Conservation (phyloP, 2,113 vertebrate species). For the Aramus guarauna region DNA sequence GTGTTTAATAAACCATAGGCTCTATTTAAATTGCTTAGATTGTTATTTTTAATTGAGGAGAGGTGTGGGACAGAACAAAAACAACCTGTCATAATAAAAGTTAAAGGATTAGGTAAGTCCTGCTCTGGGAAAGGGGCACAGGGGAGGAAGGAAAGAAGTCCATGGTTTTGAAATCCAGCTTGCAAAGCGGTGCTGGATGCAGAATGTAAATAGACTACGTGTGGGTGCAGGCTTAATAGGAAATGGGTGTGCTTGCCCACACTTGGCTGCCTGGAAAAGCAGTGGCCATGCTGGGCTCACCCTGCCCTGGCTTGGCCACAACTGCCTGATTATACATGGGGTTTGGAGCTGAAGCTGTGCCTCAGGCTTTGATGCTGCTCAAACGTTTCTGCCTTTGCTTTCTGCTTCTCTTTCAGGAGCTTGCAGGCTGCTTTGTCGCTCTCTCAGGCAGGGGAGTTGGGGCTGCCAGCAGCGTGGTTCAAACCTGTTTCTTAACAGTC, state of each 20-base stretch:
- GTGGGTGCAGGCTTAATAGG: constrained; percentile 34
- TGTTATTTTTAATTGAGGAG: background rate
- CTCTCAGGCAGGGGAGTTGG: background rate
- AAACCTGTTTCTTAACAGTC: background rate
- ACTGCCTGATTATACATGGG: background rate
- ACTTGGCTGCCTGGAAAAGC: constrained; percentile 13
- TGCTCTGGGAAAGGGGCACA: background rate
- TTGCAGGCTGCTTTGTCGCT: background rate
- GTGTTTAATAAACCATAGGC: constrained; percentile 3
- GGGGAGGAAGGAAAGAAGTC: background rate
- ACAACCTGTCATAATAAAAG: background rate
- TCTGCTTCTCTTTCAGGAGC: background rate
- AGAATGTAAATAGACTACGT: constrained; percentile 43
- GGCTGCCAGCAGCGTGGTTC: background rate
- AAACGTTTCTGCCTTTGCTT: background rate
- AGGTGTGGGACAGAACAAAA: background rate
- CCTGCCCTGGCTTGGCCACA: background rate
- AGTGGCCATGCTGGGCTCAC: background rate
- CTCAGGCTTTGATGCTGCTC: background rate
- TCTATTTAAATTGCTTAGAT: constrained; percentile 8
- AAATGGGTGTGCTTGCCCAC: constrained; percentile 33
- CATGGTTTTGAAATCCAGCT: constrained; percentile 55
- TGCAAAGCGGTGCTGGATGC: background rate
- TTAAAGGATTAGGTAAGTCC: constrained; percentile 12
- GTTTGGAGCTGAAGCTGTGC: background rate